Evolutionary conservation across 2,797 vertebrate genomes (phyloP), one percentile per base, ranked within the genome.

Genomic region (Huso huso): DNA sequence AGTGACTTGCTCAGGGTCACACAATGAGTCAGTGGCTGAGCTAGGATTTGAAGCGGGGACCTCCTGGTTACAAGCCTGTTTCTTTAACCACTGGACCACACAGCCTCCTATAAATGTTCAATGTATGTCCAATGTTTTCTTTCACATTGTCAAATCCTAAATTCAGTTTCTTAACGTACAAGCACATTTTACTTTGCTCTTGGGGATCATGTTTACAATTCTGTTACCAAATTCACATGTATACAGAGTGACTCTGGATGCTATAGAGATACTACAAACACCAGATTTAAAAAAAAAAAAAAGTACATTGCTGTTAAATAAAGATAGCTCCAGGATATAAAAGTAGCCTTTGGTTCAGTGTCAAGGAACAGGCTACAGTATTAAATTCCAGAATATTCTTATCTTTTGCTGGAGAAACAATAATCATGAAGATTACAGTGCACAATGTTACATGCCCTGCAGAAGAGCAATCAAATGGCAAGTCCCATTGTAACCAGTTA

Each of bases 181-280:
- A 76, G 77, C 75, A 73, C 74, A 74, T 70, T 77, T 74, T 74
- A 71, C 70, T 70, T 68, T 70, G 68, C 69, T 75, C 74, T 65
- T 8, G 71, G 77, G 70, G 62, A 60, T 62, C 71, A 70, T 70
- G 77, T 73, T 74, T 76, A 72, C 71, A 77, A 76, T 74, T 71
- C 67, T 76, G 72, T 74, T 75, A 73, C 66, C 72, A 68, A 63
- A 62, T 74, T 69, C 70, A 75, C 64, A 78, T 74, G 67, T 82
- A 82, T 74, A 66, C 51, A 50, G 23, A 71, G 63, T 66, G 64
- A 60, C 69, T 75, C 62, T 69, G 74, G 75, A 75, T 65, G 74
- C 71, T 79, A 70, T 68, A 59, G 79, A 74, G 67, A 73, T 75
- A 67, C 67, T 70, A 37, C 37, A 37, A 37, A 37, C 5, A 37